Evolutionary conservation across 2,113 vertebrate genomes (phyloP), one percentile per base, ranked within the genome.

Genomic region (Nematolebias whitei): DNA sequence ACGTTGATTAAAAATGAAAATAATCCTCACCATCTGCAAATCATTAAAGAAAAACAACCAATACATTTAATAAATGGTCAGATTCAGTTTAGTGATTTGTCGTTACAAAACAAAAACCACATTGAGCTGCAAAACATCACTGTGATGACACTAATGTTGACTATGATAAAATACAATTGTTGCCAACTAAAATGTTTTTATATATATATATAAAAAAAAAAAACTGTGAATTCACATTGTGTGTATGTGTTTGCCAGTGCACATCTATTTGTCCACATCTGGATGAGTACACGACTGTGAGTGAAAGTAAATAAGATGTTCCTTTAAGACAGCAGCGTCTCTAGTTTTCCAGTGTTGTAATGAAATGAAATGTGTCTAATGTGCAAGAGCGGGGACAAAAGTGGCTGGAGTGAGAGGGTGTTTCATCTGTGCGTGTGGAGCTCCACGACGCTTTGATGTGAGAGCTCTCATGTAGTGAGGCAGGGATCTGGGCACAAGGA

Each of bases 281-380:
- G 24, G 26, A 64, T 35, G 59, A 60, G 45, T 39, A 55, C 71
- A 76, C 38, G 49, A 74, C 76, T 59, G 62, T 2, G 24, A 80
- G 60, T 35, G 53, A 62, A 78, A 81, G 85, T 86, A 84, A 88
- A 84, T 86, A 88, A 90, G 84, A 85, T 74, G 78, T 75, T 76
- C 80, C 84, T 90, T 88, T 88, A 90, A 92, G 89, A 90, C 87
- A 78, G 81, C 69, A 72, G 82, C 73, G 73, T 82, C 73, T 86
- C 72, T 71, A 76, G 83, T 85, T 83, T 83, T 87, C 79, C 76
- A 81, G 76, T 63, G 79, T 76, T 66, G 84, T 79, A 85, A 90
- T 89, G 84, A 91, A 91, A 91, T 81, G 79, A 91, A 90, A 92
- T 88, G 88, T 86, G 85, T 89, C 85, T 93, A 91, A 90, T 91